Evolutionary conservation across 2,888 invertebrate genomes (phyloP).

Genomic region (Harpagoxenus sublaevis): DNA sequence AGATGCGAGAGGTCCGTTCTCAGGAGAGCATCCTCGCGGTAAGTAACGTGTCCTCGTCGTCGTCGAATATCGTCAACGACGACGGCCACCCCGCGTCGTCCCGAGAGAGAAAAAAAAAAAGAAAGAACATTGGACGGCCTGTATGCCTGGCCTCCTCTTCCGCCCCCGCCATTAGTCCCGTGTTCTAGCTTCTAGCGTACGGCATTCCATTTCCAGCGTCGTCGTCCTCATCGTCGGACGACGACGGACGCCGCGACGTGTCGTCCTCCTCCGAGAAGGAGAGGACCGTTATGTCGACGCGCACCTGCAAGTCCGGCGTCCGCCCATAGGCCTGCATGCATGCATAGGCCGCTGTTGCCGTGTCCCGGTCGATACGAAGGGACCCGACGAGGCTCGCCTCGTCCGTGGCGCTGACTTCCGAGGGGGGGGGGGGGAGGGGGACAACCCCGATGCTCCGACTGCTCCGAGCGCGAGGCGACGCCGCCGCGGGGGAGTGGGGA

Average conservation of each 20-base stretch:
- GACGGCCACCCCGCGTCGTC: background rate
- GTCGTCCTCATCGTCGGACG: background rate
- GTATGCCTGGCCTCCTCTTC: background rate
- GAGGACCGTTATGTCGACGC: constrained; percentile 46
- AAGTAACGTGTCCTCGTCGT: constrained; percentile 65
- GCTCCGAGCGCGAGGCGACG: background rate
- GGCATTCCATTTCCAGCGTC: background rate
- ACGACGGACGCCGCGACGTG: background rate
- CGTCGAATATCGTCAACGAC: background rate
- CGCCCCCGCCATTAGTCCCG: constrained; percentile 31
- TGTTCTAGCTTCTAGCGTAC: constrained; percentile 3
- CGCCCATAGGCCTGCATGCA: constrained; percentile 5
- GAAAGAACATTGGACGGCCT: background rate
- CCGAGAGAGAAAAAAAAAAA: background rate
- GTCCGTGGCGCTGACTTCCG: constrained; percentile 43
- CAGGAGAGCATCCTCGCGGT: constrained; percentile 81
- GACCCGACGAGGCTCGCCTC: constrained; percentile 22
- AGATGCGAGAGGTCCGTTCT: constrained; percentile 81
- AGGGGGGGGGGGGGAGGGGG: background rate
- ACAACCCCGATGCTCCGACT: background rate
- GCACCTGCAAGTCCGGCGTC: background rate
- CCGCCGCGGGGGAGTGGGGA: background rate
- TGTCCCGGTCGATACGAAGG: constrained; percentile 48
- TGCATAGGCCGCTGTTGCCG: background rate
- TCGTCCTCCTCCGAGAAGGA: constrained; percentile 19